Conservation (phyloP, 37 sponge, comb jelly and placozoan species). For the Petrosia ficiformis region DNA sequence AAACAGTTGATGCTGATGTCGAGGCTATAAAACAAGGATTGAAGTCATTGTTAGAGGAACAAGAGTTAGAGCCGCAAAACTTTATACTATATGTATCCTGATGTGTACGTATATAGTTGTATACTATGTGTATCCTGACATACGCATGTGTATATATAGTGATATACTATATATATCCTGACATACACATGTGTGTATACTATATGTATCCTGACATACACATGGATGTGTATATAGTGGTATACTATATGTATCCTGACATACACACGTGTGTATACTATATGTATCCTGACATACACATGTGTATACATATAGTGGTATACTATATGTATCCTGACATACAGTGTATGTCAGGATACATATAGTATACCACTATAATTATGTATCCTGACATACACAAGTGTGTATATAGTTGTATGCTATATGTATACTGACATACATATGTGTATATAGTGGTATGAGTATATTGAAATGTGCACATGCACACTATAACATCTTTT, state of each 20-base stretch:
- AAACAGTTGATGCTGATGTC: constrained; percentile 62
- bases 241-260: constrained; percentile 60
- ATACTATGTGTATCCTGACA: constrained; percentile 6
- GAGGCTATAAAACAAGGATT: constrained; percentile 54
- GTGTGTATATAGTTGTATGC: neutral
- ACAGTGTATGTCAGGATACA: constrained; percentile 20
- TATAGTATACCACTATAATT: too few relatives aligned
- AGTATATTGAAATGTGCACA: too few relatives aligned
- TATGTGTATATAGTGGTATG: too few relatives aligned
- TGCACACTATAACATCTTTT: too few relatives aligned
- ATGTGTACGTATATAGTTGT: neutral
- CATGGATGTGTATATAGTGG: too few relatives aligned
- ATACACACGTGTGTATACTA: neutral
- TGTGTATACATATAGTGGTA: too few relatives aligned
- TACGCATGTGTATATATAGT: too few relatives aligned
- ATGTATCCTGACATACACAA: too few relatives aligned
- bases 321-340: constrained; percentile 58
- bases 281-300: too few relatives aligned
- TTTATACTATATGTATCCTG: constrained; percentile 88
- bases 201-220: too few relatives aligned
- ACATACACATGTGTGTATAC: neutral
- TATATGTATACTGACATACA: neutral
- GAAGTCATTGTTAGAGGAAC: constrained; percentile 39
- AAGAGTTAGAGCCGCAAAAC: constrained; percentile 61
- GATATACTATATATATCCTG: too few relatives aligned